phyloP scores from a whole-genome alignment of 2,888 invertebrate species.

The Xestia ashworthii region DNA sequence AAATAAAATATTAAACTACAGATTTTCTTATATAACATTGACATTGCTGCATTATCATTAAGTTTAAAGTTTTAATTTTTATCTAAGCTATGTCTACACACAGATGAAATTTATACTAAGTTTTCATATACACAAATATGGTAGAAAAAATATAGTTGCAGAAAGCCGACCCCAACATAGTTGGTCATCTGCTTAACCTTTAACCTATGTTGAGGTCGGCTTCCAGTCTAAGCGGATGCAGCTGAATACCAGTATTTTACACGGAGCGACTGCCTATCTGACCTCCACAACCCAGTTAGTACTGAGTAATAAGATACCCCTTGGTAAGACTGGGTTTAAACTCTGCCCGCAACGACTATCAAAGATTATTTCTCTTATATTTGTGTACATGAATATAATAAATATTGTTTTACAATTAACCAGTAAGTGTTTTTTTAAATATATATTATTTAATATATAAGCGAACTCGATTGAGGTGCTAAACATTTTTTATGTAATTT shows the following conservation, averaged over 20 bases:
- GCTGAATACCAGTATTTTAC: conserved; percentile 9
- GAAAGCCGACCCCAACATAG: too few species aligned
- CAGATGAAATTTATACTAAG: conserved; percentile 5
- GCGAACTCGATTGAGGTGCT: conserved; percentile 66
- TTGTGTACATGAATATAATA: conserved; percentile 37
- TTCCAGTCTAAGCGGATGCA: background rate
- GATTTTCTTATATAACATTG: conserved; percentile 1
- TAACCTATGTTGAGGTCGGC: background rate
- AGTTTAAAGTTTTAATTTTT: background rate
- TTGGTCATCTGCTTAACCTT: background rate
- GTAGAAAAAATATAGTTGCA: background rate
- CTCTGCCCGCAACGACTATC: background rate
- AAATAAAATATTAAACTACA: background rate
- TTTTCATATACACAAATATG: conserved; percentile 42
- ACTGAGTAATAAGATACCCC: background rate
- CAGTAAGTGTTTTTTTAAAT: conserved; percentile 51
- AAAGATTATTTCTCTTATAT: background rate
- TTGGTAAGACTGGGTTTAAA: background rate
- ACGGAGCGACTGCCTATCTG: conserved; percentile 2
- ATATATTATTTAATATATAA: conserved; percentile 59
- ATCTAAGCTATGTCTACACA: conserved; percentile 48
- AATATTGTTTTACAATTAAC: conserved; percentile 40
- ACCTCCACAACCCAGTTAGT: background rate
- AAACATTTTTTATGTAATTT: conserved; percentile 44
- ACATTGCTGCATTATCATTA: conserved; percentile 14